A percentile compares a stretch with the other conserved stretches of the same genome.
phyloP scores from a whole-genome alignment of 2,113 vertebrate species.

The Heterotis niloticus region DNA sequence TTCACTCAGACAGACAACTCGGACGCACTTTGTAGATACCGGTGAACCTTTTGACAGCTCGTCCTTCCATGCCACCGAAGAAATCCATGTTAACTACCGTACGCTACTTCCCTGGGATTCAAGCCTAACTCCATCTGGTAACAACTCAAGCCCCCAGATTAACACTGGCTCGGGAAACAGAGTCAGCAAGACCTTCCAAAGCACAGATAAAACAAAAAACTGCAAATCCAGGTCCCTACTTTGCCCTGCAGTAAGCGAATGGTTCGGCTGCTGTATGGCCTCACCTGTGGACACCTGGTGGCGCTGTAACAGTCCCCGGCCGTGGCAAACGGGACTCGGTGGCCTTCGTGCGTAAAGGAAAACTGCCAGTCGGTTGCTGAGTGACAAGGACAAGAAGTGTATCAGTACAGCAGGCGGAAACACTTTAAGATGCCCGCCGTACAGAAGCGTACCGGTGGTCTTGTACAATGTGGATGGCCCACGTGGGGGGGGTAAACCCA shows the following conservation, averaged over 20 bases:
- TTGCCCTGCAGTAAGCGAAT: background rate
- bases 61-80: background rate
- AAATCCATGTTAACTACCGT: background rate
- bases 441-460: background rate
- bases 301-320: constrained; percentile 96
- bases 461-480: background rate
- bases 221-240: too few species aligned
- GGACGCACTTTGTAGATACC: background rate
- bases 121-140: background rate
- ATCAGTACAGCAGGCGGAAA: background rate
- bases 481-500: background rate
- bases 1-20: background rate
- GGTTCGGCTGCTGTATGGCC: background rate
- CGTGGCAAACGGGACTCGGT: constrained; percentile 86
- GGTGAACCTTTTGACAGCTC: background rate
- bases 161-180: too few species aligned
- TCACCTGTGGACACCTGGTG: constrained; percentile 88
- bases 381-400: constrained; percentile 21
- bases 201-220: too few species aligned
- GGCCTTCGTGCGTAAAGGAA: constrained; percentile 78
- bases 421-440: background rate
- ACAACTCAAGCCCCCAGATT: background rate
- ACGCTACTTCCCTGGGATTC: background rate
- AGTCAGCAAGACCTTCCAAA: too few species aligned
- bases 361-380: constrained; percentile 91